Conservation (phyloP, 92 coral and sea anemone genomes). For the Zoanthus solanderi region DNA sequence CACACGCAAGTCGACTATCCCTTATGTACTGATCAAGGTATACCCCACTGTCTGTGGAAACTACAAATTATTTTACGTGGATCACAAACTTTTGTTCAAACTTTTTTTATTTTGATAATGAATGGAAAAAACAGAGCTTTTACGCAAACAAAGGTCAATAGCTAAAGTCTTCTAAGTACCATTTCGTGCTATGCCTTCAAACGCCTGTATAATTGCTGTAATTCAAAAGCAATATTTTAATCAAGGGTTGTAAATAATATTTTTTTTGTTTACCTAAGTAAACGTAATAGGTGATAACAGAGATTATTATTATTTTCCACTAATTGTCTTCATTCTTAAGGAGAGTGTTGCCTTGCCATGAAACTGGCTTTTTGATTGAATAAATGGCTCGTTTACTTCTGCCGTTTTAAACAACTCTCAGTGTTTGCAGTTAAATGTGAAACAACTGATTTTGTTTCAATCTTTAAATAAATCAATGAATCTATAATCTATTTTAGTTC, state of each 20-base stretch:
- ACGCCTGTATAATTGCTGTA: not conserved
- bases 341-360: slow-evolving; percentile 40
- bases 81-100: not conserved
- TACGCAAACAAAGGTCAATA: not conserved
- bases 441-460: not conserved
- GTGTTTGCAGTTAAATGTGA: slow-evolving; percentile 1
- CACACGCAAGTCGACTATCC: slow-evolving; percentile 15
- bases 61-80: not conserved
- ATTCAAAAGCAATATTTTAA: slow-evolving; percentile 39
- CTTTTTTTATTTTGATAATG: not conserved
- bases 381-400: slow-evolving; percentile 20
- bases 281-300: slow-evolving; percentile 23
- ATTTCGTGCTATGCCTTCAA: slow-evolving; percentile 30
- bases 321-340: slow-evolving; percentile 16
- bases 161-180: not conserved
- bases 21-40: not conserved
- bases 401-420: not conserved
- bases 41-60: not conserved
- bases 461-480: not conserved
- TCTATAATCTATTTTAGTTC: not conserved
- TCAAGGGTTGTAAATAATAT: slow-evolving; percentile 22
- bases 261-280: slow-evolving; percentile 30
- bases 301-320: not conserved
- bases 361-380: slow-evolving; percentile 15
- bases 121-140: not conserved